Conservation (phyloP, 1,140 invertebrate species). For the Drosophila serrata region DNA sequence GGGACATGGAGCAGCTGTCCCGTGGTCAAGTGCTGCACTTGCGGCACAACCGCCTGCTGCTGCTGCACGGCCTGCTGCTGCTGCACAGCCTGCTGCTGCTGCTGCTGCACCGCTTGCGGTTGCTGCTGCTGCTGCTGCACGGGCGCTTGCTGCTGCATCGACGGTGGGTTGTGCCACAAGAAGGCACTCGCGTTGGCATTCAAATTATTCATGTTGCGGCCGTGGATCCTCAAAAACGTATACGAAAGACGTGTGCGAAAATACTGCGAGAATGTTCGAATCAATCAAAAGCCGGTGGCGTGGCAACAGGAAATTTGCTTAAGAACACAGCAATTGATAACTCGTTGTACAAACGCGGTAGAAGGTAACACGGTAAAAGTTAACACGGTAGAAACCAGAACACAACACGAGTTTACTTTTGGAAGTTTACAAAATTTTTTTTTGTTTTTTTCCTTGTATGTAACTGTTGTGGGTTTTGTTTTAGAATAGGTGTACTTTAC, state of each 20-base stretch:
- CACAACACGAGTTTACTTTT: slow-evolving; percentile 20
- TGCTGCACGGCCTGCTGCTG: slow-evolving; percentile 19
- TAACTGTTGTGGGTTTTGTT: slow-evolving; percentile 30
- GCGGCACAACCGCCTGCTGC: slow-evolving; percentile 17
- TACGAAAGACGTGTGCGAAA: not conserved
- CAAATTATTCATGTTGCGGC: slow-evolving; percentile 60
- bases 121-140: slow-evolving; percentile 18
- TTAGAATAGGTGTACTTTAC: slow-evolving; percentile 46
- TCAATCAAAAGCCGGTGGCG: not conserved
- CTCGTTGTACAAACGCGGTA: slow-evolving; percentile 3
- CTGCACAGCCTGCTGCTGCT: slow-evolving; percentile 13
- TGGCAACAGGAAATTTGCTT: slow-evolving; percentile 7
- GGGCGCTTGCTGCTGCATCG: not conserved
- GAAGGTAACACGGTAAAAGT: slow-evolving; percentile 14
- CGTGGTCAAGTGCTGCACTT: not conserved
- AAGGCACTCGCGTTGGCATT: slow-evolving; percentile 59
- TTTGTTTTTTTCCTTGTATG: slow-evolving; percentile 25
- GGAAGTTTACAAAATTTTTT: slow-evolving; percentile 17
- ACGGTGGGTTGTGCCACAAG: slow-evolving; percentile 53
- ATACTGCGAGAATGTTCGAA: not conserved
- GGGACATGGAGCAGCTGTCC: slow-evolving; percentile 30
- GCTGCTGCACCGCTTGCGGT: slow-evolving; percentile 10
- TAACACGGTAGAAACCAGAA: slow-evolving; percentile 8
- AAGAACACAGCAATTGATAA: slow-evolving; percentile 13
- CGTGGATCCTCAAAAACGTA: not conserved